phyloP scores from a whole-genome alignment of 1,140 invertebrate genomes.

The Sarcophaga peregrina region DNA sequence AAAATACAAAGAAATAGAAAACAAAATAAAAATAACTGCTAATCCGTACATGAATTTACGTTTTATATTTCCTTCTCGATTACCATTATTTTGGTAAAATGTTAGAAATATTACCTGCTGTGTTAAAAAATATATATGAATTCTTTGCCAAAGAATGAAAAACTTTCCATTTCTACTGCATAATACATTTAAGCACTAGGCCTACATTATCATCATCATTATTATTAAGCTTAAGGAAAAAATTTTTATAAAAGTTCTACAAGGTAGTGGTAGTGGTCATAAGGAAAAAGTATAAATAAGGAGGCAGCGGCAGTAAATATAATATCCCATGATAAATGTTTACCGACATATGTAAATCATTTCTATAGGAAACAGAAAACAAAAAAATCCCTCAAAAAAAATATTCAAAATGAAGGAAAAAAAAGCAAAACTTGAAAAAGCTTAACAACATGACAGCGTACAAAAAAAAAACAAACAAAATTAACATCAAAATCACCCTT shows the following conservation, averaged over 20 bases:
- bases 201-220: neutral
- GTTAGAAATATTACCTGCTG: conserved; percentile 17
- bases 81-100: neutral
- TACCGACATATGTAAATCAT: conserved; percentile 15
- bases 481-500: too few relatives aligned
- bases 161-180: neutral
- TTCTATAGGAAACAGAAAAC: neutral
- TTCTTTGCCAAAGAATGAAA: neutral
- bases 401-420: too few relatives aligned
- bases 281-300: neutral
- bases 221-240: neutral
- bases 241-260: neutral
- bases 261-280: conserved; percentile 4
- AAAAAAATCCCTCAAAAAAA: neutral
- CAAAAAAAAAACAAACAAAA: too few relatives aligned
- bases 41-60: neutral
- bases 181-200: neutral
- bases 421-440: neutral
- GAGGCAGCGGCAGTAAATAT: neutral
- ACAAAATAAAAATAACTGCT: neutral
- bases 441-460: neutral
- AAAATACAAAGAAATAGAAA: too few relatives aligned
- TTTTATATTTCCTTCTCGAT: neutral
- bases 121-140: conserved; percentile 13
- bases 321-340: conserved; percentile 22